Base-by-base conservation (phyloP, 2,888 invertebrate species). In the Timema cristinae region DNA sequence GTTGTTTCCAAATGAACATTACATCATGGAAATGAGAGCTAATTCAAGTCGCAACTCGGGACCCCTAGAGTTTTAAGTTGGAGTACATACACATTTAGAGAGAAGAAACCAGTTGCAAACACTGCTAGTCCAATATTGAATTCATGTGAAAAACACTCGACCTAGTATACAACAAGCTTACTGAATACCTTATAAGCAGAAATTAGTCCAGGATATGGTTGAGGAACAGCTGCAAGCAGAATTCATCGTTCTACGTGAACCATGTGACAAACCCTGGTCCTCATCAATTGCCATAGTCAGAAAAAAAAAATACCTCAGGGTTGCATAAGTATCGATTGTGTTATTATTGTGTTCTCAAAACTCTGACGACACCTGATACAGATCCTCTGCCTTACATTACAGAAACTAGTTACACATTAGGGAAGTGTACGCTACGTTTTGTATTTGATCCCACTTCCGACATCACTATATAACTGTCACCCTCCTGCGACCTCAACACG, bases 171-270 rank as follows among this genome's bases (percentile, higher is more conserved):
- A 47, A 48, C 32, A 63, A 63, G 47, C 63, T 10, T 63, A 63
- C 5, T 47, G 63, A 47, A 48, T 63, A 7, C 47, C 63, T 48
- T 63, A 63, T 8, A 5, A 63, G 47, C 47, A 63, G 13, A 16
- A 63, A 47, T 63, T 63, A 63, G 63, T 63, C 11, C 63, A 63
- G n/a, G 16, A 63, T 13, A 63, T 63, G 32, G 32, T 32, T 32
- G 4, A 32, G 32, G 32, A 32, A 32, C 32, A 32, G 32, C 32
- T 32, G 1, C 32, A 4, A 32, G 4, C 32, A 32, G 32, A 32
- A 4, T 32, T 32, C 32, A 32, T 32, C 32, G 32, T 32, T 32
- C 32, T 4, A 32, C 32, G 32, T 32, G 32, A 32, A 4, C 32
- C 4, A 4, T 1, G 32, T 32, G 32, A 32, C 4, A 4, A 32